These are phyloP conservation scores for Euglossa dilemma DNA, from an alignment of 1,140 invertebrate species.

Conservation along the genomic window DNA sequence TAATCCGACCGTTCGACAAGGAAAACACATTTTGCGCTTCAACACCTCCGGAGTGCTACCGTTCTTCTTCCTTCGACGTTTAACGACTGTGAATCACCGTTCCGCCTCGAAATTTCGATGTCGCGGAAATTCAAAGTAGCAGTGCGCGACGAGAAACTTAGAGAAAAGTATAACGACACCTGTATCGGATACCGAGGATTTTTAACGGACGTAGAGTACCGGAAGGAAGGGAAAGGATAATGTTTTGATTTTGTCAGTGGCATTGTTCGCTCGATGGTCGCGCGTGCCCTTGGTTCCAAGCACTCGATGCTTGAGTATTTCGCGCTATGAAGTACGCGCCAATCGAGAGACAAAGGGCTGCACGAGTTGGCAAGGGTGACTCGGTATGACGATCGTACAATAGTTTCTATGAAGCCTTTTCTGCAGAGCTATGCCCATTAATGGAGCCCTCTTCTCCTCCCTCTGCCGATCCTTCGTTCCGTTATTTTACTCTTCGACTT, in stretches of 20 bases:
- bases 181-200: too few relatives aligned
- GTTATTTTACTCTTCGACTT: slow-evolving; percentile 60
- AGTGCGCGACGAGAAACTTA: too few relatives aligned
- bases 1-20: slow-evolving; percentile 13
- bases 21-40: not conserved
- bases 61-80: not conserved
- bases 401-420: slow-evolving; percentile 68
- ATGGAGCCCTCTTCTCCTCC: slow-evolving; percentile 35
- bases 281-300: slow-evolving; percentile 48
- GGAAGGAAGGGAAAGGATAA: slow-evolving; percentile 43
- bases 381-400: slow-evolving; percentile 68
- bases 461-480: slow-evolving; percentile 52
- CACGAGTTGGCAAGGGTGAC: slow-evolving; percentile 68
- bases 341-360: slow-evolving; percentile 68
- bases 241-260: slow-evolving; percentile 63
- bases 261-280: slow-evolving; percentile 44
- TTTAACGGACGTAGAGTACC: not conserved
- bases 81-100: not conserved
- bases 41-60: not conserved
- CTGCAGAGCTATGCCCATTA: slow-evolving; percentile 63
- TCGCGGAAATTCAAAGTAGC: not conserved
- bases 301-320: slow-evolving; percentile 56
- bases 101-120: not conserved
- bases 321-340: slow-evolving; percentile 59
- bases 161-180: too few relatives aligned